Evolutionary conservation across 1,140 invertebrate genomes (phyloP).

Genomic region (Rhynchophorus ferrugineus): DNA sequence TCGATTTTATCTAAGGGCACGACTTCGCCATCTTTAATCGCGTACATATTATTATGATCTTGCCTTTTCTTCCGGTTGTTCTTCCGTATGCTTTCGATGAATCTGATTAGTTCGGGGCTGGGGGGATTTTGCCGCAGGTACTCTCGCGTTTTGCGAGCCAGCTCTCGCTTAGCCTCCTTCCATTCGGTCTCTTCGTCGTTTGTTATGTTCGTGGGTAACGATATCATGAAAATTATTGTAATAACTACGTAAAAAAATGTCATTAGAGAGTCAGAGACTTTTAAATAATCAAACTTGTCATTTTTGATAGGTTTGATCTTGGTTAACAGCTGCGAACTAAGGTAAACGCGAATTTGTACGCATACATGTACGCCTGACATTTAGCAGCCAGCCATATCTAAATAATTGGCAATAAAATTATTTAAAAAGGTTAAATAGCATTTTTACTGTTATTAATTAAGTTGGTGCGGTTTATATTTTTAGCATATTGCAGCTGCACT

Average conservation of each 20-base stretch:
- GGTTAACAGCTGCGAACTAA: too few relatives aligned
- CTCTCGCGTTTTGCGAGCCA: constrained; percentile 16
- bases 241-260: background rate
- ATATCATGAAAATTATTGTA: background rate
- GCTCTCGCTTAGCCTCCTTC: constrained; percentile 14
- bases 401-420: too few relatives aligned
- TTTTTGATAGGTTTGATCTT: too few relatives aligned
- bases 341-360: too few relatives aligned
- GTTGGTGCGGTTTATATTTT: too few relatives aligned
- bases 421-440: too few relatives aligned
- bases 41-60: constrained; percentile 22
- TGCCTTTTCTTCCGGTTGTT: constrained; percentile 15
- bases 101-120: constrained; percentile 19
- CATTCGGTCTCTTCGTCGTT: constrained; percentile 22
- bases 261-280: too few relatives aligned
- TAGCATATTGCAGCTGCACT: too few relatives aligned
- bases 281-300: too few relatives aligned
- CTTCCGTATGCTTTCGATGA: constrained; percentile 18
- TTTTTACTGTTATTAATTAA: too few relatives aligned
- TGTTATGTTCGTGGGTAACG: background rate
- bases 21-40: constrained; percentile 24
- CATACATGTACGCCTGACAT: too few relatives aligned
- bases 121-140: constrained; percentile 22
- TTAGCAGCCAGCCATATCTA: too few relatives aligned
- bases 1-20: constrained; percentile 21